These are phyloP conservation scores for Acronicta alni DNA, from an alignment of 2,888 invertebrate species.

Conservation along the genomic window DNA sequence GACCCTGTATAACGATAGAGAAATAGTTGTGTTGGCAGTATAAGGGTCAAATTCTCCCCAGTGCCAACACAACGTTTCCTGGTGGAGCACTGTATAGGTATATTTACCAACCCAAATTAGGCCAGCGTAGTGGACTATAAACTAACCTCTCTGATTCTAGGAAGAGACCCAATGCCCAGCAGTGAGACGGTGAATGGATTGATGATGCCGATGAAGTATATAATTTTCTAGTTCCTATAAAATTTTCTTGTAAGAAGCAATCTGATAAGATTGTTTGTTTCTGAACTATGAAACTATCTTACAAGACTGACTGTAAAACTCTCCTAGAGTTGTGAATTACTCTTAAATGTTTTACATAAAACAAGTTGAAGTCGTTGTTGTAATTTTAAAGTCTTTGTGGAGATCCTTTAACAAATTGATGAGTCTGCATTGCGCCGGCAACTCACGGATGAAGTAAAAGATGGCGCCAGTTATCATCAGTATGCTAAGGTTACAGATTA, in stretches of 20 bases:
- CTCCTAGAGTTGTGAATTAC: slow-evolving; percentile 16
- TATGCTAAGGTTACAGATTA: not conserved
- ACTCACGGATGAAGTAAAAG: slow-evolving; percentile 22
- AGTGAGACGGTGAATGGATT: no score
- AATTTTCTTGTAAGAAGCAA: not conserved
- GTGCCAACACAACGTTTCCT: no score
- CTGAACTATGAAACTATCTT: not conserved
- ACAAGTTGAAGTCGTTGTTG: slow-evolving; percentile 37
- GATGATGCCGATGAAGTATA: no score
- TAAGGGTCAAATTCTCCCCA: no score
- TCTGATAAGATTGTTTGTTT: slow-evolving; percentile 3
- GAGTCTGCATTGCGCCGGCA: slow-evolving; percentile 32
- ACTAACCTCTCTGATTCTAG: no score
- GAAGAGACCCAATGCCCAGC: no score
- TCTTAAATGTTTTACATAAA: slow-evolving; percentile 42
- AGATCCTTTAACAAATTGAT: slow-evolving; percentile 35
- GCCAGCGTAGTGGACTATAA: no score
- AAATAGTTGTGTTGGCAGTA: no score
- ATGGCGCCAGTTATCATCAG: slow-evolving; percentile 28
- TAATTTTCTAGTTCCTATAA: no score
- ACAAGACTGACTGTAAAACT: slow-evolving; percentile 6
- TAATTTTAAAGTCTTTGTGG: slow-evolving; percentile 36
- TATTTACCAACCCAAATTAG: no score
- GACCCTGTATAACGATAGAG: no score
- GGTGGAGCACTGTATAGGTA: no score